Conservation (phyloP, 2,888 invertebrate species). For the Zygaena filipendulae region DNA sequence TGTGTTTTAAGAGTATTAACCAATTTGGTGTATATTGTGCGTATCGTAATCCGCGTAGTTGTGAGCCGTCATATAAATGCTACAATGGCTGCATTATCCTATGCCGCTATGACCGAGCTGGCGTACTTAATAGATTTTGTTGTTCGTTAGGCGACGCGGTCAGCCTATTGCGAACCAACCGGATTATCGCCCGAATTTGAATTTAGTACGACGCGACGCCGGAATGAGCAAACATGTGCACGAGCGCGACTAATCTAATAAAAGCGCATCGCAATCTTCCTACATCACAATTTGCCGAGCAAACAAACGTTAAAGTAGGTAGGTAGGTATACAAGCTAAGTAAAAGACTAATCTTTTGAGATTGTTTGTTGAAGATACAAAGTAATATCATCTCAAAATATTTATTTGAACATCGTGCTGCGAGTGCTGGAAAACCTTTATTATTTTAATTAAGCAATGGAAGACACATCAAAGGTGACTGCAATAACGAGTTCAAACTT, state of each 20-base stretch:
- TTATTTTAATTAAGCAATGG: too few relatives aligned
- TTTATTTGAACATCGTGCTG: too few relatives aligned
- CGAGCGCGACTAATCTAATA: constrained; percentile 21
- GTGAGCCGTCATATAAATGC: constrained; percentile 39
- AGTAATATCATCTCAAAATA: too few relatives aligned
- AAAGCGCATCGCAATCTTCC: neutral
- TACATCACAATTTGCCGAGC: neutral
- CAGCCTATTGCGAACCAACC: constrained; percentile 54
- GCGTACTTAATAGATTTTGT: constrained; percentile 65
- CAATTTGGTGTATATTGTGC: constrained; percentile 71
- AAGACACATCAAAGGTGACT: too few relatives aligned
- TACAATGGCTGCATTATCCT: constrained; percentile 50
- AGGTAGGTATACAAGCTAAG: too few relatives aligned
- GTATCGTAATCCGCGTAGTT: constrained; percentile 56
- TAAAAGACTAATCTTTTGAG: too few relatives aligned
- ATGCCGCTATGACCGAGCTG: constrained; percentile 48
- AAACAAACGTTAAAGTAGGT: too few relatives aligned
- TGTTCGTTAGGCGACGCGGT: constrained; percentile 43
- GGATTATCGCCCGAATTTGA: constrained; percentile 55
- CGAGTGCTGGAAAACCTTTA: too few relatives aligned
- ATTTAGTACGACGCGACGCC: constrained; percentile 36
- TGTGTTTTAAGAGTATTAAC: constrained; percentile 76
- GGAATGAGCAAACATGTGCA: constrained; percentile 31
- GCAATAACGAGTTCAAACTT: too few relatives aligned
- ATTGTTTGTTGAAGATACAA: too few relatives aligned